phyloP scores from a whole-genome alignment of 1,140 invertebrate species.

The Drosophila pectinifera region DNA sequence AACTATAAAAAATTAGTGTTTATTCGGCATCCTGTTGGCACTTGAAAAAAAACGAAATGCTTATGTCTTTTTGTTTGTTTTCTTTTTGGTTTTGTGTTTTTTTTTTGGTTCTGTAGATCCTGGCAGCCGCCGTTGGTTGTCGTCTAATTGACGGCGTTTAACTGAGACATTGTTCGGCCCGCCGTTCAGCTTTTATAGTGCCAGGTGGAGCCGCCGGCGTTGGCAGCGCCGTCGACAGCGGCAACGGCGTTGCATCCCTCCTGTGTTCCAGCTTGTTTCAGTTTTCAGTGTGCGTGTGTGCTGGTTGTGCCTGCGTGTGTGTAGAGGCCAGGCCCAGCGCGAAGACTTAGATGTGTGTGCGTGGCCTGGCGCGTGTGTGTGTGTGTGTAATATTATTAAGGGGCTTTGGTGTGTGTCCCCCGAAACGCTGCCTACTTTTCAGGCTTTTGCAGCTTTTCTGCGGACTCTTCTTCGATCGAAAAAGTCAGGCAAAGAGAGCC shows the following conservation, averaged over 20 bases:
- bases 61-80: neutral
- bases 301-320: neutral
- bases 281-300: constrained; percentile 2
- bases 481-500: constrained; percentile 23
- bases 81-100: neutral
- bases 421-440: constrained; percentile 69
- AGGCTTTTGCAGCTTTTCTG: constrained; percentile 8
- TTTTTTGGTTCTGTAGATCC: constrained; percentile 1
- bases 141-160: constrained; percentile 76
- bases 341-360: constrained; percentile 62
- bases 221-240: constrained; percentile 1
- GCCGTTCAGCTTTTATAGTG: constrained; percentile 73
- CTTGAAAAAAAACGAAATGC: constrained; percentile 5
- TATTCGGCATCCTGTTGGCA: neutral
- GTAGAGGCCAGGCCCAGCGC: constrained; percentile 4
- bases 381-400: constrained; percentile 75
- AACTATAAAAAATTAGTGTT: constrained; percentile 12
- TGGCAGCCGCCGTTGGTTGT: constrained; percentile 37
- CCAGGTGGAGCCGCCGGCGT: constrained; percentile 22
- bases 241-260: constrained; percentile 53
- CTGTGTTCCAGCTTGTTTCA: constrained; percentile 8
- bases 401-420: constrained; percentile 52
- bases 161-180: constrained; percentile 74
- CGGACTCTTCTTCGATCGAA: constrained; percentile 7
- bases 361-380: constrained; percentile 15